Evolutionary conservation across 2,113 vertebrate genomes (phyloP).

Genomic region (Caranx ignobilis): DNA sequence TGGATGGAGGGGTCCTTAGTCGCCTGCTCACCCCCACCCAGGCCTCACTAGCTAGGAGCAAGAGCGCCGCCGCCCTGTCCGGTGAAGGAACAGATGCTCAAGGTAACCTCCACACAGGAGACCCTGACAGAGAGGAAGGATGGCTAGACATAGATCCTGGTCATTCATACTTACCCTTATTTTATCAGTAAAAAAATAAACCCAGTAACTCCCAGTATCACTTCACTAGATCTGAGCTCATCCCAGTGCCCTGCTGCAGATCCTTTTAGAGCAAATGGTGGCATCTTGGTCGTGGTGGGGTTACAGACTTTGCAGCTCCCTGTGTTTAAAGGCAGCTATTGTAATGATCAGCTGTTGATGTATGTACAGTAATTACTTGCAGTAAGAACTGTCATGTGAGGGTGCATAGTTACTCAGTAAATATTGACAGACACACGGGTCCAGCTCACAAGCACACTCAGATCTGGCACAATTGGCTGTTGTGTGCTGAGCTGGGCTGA

Average conservation of each 20-base stretch:
- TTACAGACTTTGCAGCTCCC: slow-evolving; percentile 9
- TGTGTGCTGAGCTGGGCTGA: slow-evolving; percentile 56
- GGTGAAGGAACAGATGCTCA: slow-evolving; percentile 87
- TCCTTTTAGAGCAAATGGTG: not conserved
- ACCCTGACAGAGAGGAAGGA: slow-evolving; percentile 56
- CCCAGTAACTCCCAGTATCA: not conserved
- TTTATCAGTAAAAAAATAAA: slow-evolving; percentile 16
- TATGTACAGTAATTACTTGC: slow-evolving; percentile 26
- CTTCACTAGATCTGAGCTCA: slow-evolving; percentile 22
- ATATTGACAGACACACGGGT: slow-evolving; percentile 36
- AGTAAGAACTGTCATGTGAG: slow-evolving; percentile 57
- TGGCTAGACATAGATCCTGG: slow-evolving; percentile 22
- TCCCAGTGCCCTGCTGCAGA: slow-evolving; percentile 17
- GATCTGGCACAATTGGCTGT: slow-evolving; percentile 58
- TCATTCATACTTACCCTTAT: slow-evolving; percentile 7
- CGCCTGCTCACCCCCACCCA: slow-evolving; percentile 92
- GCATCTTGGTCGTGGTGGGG: slow-evolving; percentile 1
- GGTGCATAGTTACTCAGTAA: slow-evolving; percentile 27
- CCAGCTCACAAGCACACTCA: slow-evolving; percentile 45
- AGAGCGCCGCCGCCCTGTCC: slow-evolving; percentile 90
- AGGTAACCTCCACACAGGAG: slow-evolving; percentile 87
- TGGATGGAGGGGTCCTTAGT: slow-evolving; percentile 91
- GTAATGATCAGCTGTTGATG: slow-evolving; percentile 31
- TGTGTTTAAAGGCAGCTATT: slow-evolving; percentile 5
- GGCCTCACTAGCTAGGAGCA: slow-evolving; percentile 94